Percentiles rank a stretch among this genome's conserved stretches.
Evolutionary conservation across 2,888 invertebrate genomes (phyloP).

Genomic region (Sminthurinus aureus): DNA sequence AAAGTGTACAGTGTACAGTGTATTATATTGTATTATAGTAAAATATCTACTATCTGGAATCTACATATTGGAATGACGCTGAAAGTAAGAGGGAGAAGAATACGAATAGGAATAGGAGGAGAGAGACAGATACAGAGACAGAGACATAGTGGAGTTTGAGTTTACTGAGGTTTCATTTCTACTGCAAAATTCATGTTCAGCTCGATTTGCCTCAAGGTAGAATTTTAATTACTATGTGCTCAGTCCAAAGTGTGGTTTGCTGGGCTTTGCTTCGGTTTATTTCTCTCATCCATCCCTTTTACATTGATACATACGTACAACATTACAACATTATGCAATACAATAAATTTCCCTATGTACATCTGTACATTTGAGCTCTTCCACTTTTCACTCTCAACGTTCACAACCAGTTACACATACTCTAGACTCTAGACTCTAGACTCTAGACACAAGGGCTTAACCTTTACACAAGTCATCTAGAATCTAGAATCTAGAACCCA

Average conservation of each 20-base stretch:
- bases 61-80: no score
- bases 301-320: not conserved
- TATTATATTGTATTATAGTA: no score
- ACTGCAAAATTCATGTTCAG: slow-evolving; percentile 25
- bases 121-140: not conserved
- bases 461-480: no score
- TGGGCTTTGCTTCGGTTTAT: not conserved
- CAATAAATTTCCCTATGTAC: not conserved
- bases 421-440: no score
- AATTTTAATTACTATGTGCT: slow-evolving; percentile 33
- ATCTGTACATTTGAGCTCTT: not conserved
- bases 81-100: no score
- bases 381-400: not conserved
- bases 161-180: slow-evolving; percentile 16
- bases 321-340: not conserved
- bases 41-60: no score
- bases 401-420: no score
- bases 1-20: no score
- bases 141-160: not conserved
- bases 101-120: no score
- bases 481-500: no score
- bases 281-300: not conserved
- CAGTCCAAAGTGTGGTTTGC: not conserved
- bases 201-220: slow-evolving; percentile 34
- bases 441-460: no score